A percentile compares a stretch with the other conserved stretches of the same genome.
phyloP scores from a whole-genome alignment of 2,113 vertebrate genomes.

The Athene noctua region DNA sequence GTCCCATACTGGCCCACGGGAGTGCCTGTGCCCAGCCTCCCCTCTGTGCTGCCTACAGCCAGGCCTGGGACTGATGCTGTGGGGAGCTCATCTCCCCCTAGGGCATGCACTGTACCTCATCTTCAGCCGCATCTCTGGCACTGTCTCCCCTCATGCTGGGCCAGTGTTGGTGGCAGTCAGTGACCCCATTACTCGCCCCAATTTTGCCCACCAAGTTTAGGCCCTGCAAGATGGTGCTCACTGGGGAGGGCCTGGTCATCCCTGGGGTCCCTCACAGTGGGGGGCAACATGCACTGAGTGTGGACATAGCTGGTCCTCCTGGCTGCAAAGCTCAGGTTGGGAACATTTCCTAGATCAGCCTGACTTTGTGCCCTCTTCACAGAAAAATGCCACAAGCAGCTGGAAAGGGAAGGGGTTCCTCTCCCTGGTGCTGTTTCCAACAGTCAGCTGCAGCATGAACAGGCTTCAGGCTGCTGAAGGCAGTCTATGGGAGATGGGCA shows the following conservation, averaged over 20 bases:
- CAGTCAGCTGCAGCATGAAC: background rate
- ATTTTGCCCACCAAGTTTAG: background rate
- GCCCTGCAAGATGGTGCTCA: accelerated
- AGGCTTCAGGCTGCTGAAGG: background rate
- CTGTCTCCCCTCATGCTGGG: accelerated
- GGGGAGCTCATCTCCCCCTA: background rate
- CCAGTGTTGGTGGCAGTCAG: background rate
- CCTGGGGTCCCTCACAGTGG: accelerated
- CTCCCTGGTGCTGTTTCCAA: accelerated
- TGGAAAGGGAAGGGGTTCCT: background rate
- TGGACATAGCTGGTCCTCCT: background rate
- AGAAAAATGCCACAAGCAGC: accelerated
- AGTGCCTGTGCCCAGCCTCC: accelerated
- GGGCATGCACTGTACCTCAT: accelerated
- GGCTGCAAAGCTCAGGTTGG: background rate
- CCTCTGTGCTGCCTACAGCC: background rate
- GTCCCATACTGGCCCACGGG: too few relatives aligned
- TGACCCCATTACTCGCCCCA: background rate
- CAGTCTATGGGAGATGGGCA: background rate
- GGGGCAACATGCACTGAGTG: background rate
- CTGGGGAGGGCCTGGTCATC: background rate
- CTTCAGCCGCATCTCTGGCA: background rate
- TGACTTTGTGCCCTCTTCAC: background rate
- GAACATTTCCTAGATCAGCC: background rate
- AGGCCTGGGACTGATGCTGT: background rate